Conservation (phyloP, 2,888 invertebrate genomes). For the Zhuqinia jingwanae region DNA sequence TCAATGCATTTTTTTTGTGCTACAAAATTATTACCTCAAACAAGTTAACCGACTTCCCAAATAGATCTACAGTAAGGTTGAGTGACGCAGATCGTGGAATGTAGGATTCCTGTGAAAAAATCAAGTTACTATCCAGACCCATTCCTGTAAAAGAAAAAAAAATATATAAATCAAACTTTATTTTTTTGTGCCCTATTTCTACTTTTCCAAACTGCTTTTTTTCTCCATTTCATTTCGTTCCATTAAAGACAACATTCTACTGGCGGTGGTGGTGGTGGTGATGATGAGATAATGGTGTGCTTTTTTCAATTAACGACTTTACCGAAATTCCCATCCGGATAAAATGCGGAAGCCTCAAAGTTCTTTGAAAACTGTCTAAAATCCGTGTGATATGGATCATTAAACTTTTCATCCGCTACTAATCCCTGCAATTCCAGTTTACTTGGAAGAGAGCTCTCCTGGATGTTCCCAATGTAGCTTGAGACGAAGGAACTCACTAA, state of each 20-base stretch:
- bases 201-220: too few relatives aligned
- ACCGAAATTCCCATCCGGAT: slow-evolving; percentile 94
- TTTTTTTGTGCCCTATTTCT: too few relatives aligned
- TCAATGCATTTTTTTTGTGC: not conserved
- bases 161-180: not conserved
- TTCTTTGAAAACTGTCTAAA: slow-evolving; percentile 95
- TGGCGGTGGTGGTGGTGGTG: not conserved
- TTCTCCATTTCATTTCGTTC: slow-evolving; percentile 5
- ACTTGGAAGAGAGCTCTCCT: slow-evolving; percentile 91
- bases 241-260: slow-evolving; percentile 25
- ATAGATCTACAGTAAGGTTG: slow-evolving; percentile 92
- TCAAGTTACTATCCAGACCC: slow-evolving; percentile 90
- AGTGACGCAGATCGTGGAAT: slow-evolving; percentile 89
- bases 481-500: slow-evolving; percentile 96
- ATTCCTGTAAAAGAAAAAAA: slow-evolving; percentile 84
- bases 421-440: slow-evolving; percentile 92
- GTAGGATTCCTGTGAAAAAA: slow-evolving; percentile 93
- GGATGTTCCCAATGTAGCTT: slow-evolving; percentile 94
- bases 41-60: slow-evolving; percentile 94
- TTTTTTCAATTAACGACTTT: slow-evolving; percentile 78
- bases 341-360: slow-evolving; percentile 93
- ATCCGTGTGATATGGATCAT: slow-evolving; percentile 91
- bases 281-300: slow-evolving; percentile 38
- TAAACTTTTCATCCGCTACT: slow-evolving; percentile 89
- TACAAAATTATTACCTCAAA: slow-evolving; percentile 85